Evolutionary conservation across 2,888 invertebrate genomes (phyloP).

Genomic region (Arge pagana): DNA sequence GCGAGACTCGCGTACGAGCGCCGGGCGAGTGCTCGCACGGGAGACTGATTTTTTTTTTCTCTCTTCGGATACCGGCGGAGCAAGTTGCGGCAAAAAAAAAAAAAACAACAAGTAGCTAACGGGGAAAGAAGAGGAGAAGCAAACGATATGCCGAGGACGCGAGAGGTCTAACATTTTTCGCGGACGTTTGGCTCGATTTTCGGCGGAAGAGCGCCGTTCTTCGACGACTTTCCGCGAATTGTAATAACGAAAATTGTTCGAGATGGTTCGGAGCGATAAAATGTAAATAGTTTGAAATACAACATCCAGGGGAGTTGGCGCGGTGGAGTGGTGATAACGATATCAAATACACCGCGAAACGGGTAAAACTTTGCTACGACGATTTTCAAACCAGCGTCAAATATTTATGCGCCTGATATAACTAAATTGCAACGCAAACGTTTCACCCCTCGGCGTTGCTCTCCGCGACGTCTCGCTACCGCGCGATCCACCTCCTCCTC

Average conservation of each 20-base stretch:
- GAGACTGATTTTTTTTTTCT: conserved; percentile 6
- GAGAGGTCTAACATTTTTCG: not conserved
- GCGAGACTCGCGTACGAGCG: too few species aligned
- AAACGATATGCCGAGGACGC: too few species aligned
- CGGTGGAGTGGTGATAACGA: conserved; percentile 30
- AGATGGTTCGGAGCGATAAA: conserved; percentile 40
- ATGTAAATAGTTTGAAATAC: conserved; percentile 45
- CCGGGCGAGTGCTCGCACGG: too few species aligned
- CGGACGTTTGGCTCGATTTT: conserved; percentile 1
- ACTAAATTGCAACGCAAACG: conserved; percentile 47
- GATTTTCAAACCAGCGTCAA: conserved; percentile 41
- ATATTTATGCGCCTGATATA: conserved; percentile 48
- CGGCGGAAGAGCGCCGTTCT: not conserved
- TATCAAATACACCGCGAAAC: conserved; percentile 31
- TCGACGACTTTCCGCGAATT: conserved; percentile 15
- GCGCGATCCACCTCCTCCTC: conserved; percentile 10
- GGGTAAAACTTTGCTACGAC: conserved; percentile 30
- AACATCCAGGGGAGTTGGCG: conserved; percentile 38
- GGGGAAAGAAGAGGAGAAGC: not conserved
- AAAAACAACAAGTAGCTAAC: conserved; percentile 4
- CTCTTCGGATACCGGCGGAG: not conserved
- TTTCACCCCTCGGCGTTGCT: conserved; percentile 29
- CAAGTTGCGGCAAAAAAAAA: not conserved
- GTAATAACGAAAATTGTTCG: conserved; percentile 31
- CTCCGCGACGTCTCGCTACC: conserved; percentile 15